Evolutionary conservation across 2,113 vertebrate species (phyloP).

Genomic region (Tenrec ecaudatus): DNA sequence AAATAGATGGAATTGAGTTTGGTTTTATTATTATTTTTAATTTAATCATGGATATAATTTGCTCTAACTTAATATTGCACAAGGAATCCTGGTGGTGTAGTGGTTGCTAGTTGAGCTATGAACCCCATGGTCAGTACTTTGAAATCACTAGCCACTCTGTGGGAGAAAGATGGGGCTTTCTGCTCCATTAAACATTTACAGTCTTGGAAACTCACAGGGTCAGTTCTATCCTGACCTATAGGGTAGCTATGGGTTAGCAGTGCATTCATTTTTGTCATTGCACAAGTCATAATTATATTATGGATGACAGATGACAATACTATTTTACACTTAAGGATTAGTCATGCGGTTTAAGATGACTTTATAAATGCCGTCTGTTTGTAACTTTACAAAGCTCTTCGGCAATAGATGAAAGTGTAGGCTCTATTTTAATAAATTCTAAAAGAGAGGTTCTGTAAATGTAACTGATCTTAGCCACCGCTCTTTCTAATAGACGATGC

Average conservation of each 20-base stretch:
- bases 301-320: neutral
- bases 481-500: neutral
- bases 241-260: too few species aligned
- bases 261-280: too few species aligned
- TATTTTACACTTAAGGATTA: slow-evolving; percentile 36
- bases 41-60: neutral
- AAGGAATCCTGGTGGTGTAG: too few species aligned
- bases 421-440: slow-evolving; percentile 9
- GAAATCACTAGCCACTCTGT: too few species aligned
- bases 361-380: neutral
- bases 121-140: too few species aligned
- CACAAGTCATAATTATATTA: neutral
- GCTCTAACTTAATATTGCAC: neutral
- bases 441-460: neutral
- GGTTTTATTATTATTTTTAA: neutral
- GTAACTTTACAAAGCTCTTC: neutral
- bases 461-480: neutral
- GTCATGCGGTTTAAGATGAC: neutral
- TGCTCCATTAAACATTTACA: too few species aligned
- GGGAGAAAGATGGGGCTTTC: too few species aligned
- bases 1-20: too few species aligned
- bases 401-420: neutral
- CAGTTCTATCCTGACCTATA: too few species aligned
- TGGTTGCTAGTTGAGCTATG: too few species aligned
- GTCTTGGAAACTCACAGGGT: too few species aligned